A percentile compares a stretch with the other conserved stretches of the same genome.
Evolutionary conservation across 64 coral and sea anemone species (phyloP).

Genomic region (Stylophora pistillata): DNA sequence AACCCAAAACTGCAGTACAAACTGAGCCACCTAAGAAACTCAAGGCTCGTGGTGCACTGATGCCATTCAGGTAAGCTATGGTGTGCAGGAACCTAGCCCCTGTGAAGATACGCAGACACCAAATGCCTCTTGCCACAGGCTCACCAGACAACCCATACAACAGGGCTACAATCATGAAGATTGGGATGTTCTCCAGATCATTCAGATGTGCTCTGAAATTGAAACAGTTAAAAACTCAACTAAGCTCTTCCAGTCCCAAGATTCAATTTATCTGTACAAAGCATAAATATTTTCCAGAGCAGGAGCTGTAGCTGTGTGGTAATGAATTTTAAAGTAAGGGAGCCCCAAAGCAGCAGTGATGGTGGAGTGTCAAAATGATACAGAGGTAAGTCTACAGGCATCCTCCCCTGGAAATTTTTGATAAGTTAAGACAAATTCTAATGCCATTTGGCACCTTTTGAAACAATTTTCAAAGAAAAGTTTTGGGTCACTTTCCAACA

Average conservation of each 20-base stretch:
- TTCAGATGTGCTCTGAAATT: constrained; percentile 65
- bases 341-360: too few species aligned
- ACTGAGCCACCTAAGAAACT: background rate
- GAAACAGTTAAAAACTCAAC: background rate
- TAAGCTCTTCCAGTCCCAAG: background rate
- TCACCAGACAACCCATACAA: constrained; percentile 49
- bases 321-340: too few species aligned
- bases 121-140: constrained; percentile 45
- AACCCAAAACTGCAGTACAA: constrained; percentile 29
- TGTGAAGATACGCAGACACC: constrained; percentile 71
- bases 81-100: constrained; percentile 63
- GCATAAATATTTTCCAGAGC: too few species aligned
- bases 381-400: too few species aligned
- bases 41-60: constrained; percentile 1
- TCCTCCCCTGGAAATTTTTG: too few species aligned
- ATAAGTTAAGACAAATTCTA: too few species aligned
- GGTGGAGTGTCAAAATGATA: too few species aligned
- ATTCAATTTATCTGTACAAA: too few species aligned
- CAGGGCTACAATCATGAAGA: constrained; percentile 64
- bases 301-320: too few species aligned
- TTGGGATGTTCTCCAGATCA: constrained; percentile 76
- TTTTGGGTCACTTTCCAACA: too few species aligned
- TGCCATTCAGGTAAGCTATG: constrained; percentile 58
- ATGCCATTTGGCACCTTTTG: too few species aligned
- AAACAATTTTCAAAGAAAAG: too few species aligned